Evolutionary conservation across 2,113 vertebrate species (phyloP).

Genomic region (Orthochromis malagaraziensis): DNA sequence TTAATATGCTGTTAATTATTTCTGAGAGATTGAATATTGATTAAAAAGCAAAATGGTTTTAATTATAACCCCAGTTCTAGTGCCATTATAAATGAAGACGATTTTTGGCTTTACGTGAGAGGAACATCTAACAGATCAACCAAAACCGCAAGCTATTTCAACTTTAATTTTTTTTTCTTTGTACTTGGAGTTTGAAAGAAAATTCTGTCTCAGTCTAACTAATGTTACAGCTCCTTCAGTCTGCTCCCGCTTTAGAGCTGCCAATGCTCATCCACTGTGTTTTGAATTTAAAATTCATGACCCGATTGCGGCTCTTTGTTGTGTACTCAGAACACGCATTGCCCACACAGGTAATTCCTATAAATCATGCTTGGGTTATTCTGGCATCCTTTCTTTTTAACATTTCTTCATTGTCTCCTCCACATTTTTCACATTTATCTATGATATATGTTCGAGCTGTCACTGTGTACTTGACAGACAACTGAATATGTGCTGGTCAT

Average conservation of each 20-base stretch:
- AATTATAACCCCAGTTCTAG: conserved; percentile 61
- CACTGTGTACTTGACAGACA: neutral
- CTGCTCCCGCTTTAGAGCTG: neutral
- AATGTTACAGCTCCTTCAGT: neutral
- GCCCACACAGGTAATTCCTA: conserved; percentile 39
- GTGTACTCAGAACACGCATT: conserved; percentile 14
- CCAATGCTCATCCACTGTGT: neutral
- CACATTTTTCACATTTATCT: neutral
- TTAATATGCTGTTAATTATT: conserved; percentile 77
- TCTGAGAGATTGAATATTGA: conserved; percentile 76
- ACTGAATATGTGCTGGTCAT: neutral
- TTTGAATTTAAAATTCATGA: conserved; percentile 48
- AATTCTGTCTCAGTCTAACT: neutral
- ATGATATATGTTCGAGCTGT: neutral
- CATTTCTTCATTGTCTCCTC: neutral
- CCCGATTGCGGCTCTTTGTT: conserved; percentile 17
- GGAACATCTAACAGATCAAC: conserved; percentile 26
- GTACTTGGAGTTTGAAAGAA: neutral
- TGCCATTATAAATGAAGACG: conserved; percentile 48
- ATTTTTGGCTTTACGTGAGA: conserved; percentile 44
- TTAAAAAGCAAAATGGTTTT: conserved; percentile 71
- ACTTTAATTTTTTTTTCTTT: neutral
- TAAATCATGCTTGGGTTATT: conserved; percentile 29
- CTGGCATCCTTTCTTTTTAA: neutral
- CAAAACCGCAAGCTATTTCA: conserved; percentile 5